Percentiles rank a stretch among this genome's conserved stretches.
Evolutionary conservation across 2,113 vertebrate species (phyloP).

Genomic region (Panthera tigris): DNA sequence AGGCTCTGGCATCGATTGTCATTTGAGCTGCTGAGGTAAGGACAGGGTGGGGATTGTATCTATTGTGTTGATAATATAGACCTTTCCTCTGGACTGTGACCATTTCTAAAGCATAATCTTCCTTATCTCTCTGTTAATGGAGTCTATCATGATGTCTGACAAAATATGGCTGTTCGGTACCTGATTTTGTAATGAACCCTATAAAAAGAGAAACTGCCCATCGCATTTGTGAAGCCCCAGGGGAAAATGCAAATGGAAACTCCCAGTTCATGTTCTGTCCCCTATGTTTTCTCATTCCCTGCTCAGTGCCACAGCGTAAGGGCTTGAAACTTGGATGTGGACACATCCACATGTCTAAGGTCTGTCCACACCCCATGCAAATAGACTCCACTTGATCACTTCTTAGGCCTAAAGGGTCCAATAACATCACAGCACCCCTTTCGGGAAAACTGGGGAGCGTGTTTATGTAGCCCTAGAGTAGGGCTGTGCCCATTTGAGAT

Average conservation of each 20-base stretch:
- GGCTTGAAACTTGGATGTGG: background rate
- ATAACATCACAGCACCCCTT: background rate
- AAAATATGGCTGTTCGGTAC: background rate
- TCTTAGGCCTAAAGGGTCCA: background rate
- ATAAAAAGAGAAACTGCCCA: background rate
- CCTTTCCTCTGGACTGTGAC: background rate
- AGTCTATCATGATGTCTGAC: background rate
- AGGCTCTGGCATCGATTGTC: background rate
- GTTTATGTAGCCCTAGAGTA: background rate
- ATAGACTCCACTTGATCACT: background rate
- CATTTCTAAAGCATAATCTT: background rate
- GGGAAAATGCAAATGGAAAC: constrained; percentile 23
- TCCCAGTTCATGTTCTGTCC: background rate
- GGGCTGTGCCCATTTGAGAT: background rate
- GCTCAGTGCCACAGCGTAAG: background rate
- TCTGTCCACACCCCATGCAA: background rate
- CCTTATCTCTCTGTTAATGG: constrained; percentile 9
- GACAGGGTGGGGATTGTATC: background rate
- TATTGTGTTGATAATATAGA: background rate
- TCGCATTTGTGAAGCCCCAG: background rate
- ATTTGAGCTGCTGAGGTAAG: background rate
- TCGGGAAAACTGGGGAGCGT: background rate
- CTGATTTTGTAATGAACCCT: background rate
- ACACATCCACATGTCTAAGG: background rate
- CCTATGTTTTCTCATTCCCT: background rate